Conservation (phyloP, 2,888 invertebrate genomes). For the Drosophila flavopinicola region DNA sequence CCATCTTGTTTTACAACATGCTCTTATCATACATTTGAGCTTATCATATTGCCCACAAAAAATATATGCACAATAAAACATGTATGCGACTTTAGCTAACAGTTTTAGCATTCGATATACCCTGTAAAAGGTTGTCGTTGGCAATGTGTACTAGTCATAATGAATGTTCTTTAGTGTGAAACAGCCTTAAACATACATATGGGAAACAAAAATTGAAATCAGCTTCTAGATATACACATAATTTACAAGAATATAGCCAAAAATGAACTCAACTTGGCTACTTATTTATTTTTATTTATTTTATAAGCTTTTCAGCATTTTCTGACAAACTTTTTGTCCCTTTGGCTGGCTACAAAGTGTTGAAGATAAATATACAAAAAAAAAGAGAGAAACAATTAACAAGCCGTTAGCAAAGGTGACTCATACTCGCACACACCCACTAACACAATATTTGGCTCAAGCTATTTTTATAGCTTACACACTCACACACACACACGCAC, state of each 20-base stretch:
- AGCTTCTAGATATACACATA: no score
- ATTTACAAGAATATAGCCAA: no score
- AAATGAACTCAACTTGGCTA: no score
- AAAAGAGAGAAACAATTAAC: slow-evolving; percentile 1
- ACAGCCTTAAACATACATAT: no score
- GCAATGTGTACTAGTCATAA: not conserved
- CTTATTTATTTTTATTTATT: no score
- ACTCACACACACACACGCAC: not conserved
- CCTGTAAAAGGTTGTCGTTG: not conserved
- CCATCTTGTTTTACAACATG: slow-evolving; percentile 9
- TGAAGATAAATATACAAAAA: not conserved
- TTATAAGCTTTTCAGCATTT: no score
- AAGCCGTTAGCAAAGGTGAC: slow-evolving; percentile 18
- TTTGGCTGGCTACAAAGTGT: not conserved
- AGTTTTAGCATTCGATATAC: not conserved
- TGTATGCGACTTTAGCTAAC: not conserved
- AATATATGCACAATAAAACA: not conserved
- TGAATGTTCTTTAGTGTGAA: no score
- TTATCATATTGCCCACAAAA: slow-evolving; percentile 7
- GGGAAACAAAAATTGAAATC: no score
- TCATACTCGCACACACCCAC: slow-evolving; percentile 12
- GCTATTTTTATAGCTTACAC: slow-evolving; percentile 7
- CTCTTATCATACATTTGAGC: no score
- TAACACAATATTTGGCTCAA: not conserved
- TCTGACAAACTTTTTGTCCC: not conserved